Evolutionary conservation across 2,888 invertebrate genomes (phyloP).

Genomic region (Drosophila borborema): DNA sequence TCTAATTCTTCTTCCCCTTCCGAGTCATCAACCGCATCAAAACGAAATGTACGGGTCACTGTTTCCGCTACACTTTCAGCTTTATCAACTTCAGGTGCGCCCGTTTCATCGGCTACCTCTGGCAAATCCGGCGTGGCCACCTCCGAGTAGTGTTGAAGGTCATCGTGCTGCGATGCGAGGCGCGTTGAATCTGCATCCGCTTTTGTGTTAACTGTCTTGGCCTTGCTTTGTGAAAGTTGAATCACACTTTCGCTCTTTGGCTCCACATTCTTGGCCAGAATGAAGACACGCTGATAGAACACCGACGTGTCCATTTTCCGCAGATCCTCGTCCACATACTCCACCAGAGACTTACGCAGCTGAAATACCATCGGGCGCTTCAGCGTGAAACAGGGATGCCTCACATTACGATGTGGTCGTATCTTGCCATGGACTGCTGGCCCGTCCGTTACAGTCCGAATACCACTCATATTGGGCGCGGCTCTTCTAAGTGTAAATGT

Average conservation of each 20-base stretch:
- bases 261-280: conserved; percentile 68
- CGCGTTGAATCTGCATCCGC: conserved; percentile 7
- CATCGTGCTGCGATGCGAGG: background rate
- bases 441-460: background rate
- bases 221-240: background rate
- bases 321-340: conserved; percentile 71
- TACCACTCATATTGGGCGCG: conserved; percentile 8
- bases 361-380: conserved; percentile 55
- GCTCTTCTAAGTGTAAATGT: background rate
- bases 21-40: conserved; percentile 1
- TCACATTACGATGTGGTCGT: background rate
- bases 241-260: background rate
- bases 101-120: background rate
- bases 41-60: conserved; percentile 47
- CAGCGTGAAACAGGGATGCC: conserved; percentile 40
- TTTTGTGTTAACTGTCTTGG: background rate
- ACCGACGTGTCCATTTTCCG: conserved; percentile 60
- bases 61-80: conserved; percentile 17
- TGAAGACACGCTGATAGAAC: conserved; percentile 78
- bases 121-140: background rate
- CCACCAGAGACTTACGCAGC: conserved; percentile 74
- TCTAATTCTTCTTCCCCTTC: rapidly evolving
- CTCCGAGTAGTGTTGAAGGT: conserved; percentile 37
- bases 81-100: background rate
- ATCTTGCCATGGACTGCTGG: conserved; percentile 11